Conservation (phyloP, 1,140 invertebrate species). For the Cheumatopsyche charites region DNA sequence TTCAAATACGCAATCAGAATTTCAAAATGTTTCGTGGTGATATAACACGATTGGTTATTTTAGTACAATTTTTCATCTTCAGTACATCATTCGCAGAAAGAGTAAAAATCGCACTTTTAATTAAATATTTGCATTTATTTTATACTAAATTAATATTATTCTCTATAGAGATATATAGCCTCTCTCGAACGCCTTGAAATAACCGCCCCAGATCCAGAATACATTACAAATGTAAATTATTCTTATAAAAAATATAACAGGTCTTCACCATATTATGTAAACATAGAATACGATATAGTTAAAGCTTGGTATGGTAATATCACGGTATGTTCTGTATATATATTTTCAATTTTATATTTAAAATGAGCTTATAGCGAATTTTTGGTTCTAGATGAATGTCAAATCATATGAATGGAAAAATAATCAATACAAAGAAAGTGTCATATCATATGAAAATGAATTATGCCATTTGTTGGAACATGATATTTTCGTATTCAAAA, state of each 20-base stretch:
- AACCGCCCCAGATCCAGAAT: constrained; percentile 14
- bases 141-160: background rate
- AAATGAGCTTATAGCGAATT: background rate
- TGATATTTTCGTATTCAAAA: constrained; percentile 28
- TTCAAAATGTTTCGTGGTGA: too few species aligned
- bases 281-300: constrained; percentile 29
- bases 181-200: constrained; percentile 29
- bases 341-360: background rate
- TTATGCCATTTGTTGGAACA: constrained; percentile 21
- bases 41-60: too few species aligned
- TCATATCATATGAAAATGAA: constrained; percentile 31
- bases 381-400: constrained; percentile 27
- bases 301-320: constrained; percentile 28
- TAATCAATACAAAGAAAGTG: constrained; percentile 34
- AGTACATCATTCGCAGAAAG: background rate
- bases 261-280: constrained; percentile 30
- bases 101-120: background rate
- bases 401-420: constrained; percentile 35
- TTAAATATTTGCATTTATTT: background rate
- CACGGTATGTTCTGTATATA: constrained; percentile 5
- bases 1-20: too few species aligned
- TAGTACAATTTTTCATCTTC: background rate
- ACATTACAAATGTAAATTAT: constrained; percentile 31
- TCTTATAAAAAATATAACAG: constrained; percentile 30
- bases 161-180: constrained; percentile 25